Conservation (phyloP, 2,888 invertebrate genomes). For the Pardosa pseudoannulata region DNA sequence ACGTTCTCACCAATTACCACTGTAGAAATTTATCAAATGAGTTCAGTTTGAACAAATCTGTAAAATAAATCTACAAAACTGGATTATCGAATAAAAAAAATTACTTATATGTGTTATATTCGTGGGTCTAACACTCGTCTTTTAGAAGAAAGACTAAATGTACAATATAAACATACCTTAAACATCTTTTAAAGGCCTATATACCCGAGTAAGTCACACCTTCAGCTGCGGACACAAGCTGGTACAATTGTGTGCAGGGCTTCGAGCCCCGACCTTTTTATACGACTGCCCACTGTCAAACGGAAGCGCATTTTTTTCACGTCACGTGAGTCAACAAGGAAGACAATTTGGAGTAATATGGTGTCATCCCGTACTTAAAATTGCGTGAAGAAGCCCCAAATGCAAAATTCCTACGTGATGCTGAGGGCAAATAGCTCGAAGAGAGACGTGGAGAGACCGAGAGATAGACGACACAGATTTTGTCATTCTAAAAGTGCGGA, state of each 20-base stretch:
- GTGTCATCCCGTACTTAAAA: background rate
- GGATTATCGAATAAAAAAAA: too few species aligned
- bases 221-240: background rate
- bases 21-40: too few species aligned
- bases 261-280: background rate
- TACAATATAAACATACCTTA: background rate
- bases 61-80: too few species aligned
- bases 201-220: background rate
- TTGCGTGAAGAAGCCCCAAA: background rate
- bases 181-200: background rate
- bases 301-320: background rate
- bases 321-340: slow-evolving; percentile 3
- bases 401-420: background rate
- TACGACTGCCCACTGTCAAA: background rate
- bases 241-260: background rate
- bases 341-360: background rate
- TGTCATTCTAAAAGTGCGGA: background rate
- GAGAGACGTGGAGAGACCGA: background rate
- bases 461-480: slow-evolving; percentile 28
- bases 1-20: too few species aligned
- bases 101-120: too few species aligned
- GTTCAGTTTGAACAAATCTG: too few species aligned
- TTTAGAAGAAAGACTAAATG: too few species aligned
- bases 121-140: too few species aligned
- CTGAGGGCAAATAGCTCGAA: background rate